Evolutionary conservation across 2,113 vertebrate species (phyloP).

Genomic region (Zootoca vivipara): DNA sequence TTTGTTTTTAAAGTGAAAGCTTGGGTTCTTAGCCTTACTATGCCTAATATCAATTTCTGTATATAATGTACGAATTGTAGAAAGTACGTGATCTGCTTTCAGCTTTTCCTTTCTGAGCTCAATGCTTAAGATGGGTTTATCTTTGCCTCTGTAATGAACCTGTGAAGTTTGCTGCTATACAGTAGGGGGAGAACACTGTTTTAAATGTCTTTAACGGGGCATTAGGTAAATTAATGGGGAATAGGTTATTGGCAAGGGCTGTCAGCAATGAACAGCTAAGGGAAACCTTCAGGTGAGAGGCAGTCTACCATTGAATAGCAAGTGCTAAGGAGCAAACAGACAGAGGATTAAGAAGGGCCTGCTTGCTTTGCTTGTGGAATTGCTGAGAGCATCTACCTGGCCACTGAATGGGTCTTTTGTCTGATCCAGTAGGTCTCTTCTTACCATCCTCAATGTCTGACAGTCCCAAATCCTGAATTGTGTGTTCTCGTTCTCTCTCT

Average conservation of each 20-base stretch:
- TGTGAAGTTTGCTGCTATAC: neutral
- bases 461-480: neutral
- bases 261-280: neutral
- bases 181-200: neutral
- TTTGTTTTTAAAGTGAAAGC: neutral
- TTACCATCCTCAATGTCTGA: neutral
- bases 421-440: neutral
- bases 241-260: neutral
- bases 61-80: neutral
- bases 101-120: neutral
- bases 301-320: neutral
- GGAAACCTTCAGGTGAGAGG: neutral
- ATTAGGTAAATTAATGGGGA: neutral
- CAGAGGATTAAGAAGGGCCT: neutral
- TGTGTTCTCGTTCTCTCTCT: too few species aligned
- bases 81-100: neutral
- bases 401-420: neutral
- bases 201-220: neutral
- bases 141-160: neutral
- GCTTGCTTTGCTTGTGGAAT: neutral
- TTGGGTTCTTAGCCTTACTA: neutral
- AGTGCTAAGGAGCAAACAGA: neutral
- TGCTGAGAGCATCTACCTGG: neutral
- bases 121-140: neutral
- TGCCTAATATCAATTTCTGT: neutral